Conservation (phyloP, 2,797 vertebrate species). For the Coregonus ussuriensis region DNA sequence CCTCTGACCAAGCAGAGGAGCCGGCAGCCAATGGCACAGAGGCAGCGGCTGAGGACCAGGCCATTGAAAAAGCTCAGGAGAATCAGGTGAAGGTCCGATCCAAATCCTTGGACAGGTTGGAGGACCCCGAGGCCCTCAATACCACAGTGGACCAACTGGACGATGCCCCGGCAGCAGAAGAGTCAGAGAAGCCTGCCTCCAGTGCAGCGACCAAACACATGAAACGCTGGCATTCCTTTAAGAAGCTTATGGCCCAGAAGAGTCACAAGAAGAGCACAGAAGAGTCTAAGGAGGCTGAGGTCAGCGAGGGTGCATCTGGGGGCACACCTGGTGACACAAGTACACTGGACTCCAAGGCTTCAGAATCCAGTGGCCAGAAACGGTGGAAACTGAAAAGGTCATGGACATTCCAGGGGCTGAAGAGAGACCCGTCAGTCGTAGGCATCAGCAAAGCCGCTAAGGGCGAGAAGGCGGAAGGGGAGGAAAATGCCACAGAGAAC, state of each 20-base stretch:
- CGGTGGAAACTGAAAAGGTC: slow-evolving; percentile 82
- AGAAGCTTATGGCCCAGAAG: slow-evolving; percentile 82
- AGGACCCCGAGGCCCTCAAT: slow-evolving; percentile 72
- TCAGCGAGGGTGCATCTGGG: slow-evolving; percentile 57
- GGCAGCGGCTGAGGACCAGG: slow-evolving; percentile 59
- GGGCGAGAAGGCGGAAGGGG: slow-evolving; percentile 66
- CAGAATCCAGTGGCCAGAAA: slow-evolving; percentile 76
- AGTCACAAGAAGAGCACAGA: slow-evolving; percentile 74
- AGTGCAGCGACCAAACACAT: slow-evolving; percentile 72
- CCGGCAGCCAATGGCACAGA: slow-evolving; percentile 53
- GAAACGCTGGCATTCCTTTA: slow-evolving; percentile 84
- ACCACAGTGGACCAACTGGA: slow-evolving; percentile 58
- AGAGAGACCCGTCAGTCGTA: slow-evolving; percentile 78
- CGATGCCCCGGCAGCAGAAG: slow-evolving; percentile 36
- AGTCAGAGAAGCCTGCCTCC: slow-evolving; percentile 65
- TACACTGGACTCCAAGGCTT: slow-evolving; percentile 73
- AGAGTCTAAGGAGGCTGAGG: slow-evolving; percentile 67
- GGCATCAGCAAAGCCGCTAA: slow-evolving; percentile 76
- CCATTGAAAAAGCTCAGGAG: slow-evolving; percentile 64
- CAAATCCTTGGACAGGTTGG: slow-evolving; percentile 78
- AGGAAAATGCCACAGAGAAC: slow-evolving; percentile 41
- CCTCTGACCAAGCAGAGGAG: slow-evolving; percentile 36
- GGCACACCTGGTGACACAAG: slow-evolving; percentile 73
- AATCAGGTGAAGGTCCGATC: slow-evolving; percentile 72
- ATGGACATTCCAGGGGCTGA: slow-evolving; percentile 83